A percentile compares a stretch with the other conserved stretches of the same genome.
These are phyloP conservation scores for Caenorhabditis zanzibari DNA, from an alignment of 2,888 invertebrate genomes.

Conservation along the genomic window DNA sequence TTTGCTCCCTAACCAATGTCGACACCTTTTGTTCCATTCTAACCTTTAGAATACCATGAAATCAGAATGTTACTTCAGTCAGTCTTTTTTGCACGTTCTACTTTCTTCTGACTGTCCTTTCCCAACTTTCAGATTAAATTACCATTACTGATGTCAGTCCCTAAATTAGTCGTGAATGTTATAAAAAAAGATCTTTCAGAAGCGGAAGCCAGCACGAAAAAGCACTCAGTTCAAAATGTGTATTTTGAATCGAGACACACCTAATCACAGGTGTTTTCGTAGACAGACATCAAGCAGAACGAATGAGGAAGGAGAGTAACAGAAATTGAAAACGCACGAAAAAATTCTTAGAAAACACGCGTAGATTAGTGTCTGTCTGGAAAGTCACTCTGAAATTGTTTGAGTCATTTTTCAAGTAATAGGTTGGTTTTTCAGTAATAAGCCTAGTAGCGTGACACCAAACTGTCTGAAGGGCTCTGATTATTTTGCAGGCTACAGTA, in stretches of 20 bases:
- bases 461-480: background rate
- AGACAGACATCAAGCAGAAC: conserved; percentile 45
- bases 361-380: conserved; percentile 27
- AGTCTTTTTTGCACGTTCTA: background rate
- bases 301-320: conserved; percentile 31
- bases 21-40: background rate
- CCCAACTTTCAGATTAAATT: conserved; percentile 4
- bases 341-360: conserved; percentile 41
- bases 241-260: conserved; percentile 37
- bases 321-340: conserved; percentile 6
- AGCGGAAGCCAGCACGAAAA: background rate
- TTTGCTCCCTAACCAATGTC: background rate
- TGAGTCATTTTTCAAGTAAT: conserved; percentile 15
- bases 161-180: conserved; percentile 18
- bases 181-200: background rate
- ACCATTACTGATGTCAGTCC: background rate
- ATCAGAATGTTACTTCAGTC: conserved; percentile 8
- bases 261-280: conserved; percentile 49
- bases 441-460: background rate
- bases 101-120: background rate
- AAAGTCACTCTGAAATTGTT: conserved; percentile 29
- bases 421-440: background rate
- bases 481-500: background rate
- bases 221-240: conserved; percentile 41
- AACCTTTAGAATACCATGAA: conserved; percentile 1